Conservation (phyloP, 1,140 invertebrate genomes). For the Drosophila ercepeae region DNA sequence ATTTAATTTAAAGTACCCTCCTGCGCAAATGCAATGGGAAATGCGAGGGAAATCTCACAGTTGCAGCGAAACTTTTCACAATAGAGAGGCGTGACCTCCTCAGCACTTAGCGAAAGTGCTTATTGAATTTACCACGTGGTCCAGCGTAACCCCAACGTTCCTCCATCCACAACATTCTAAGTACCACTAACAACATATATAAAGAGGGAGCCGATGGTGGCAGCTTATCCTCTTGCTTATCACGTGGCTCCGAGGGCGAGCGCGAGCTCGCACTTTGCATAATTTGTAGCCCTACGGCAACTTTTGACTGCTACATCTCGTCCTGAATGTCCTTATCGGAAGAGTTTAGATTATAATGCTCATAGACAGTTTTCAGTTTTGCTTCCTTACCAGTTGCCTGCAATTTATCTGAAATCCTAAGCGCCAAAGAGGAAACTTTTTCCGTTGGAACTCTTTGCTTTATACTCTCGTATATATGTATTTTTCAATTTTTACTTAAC, state of each 20-base stretch:
- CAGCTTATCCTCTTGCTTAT: constrained; percentile 30
- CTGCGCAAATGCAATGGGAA: constrained; percentile 27
- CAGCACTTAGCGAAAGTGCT: constrained; percentile 42
- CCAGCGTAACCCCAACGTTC: neutral
- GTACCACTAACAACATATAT: neutral
- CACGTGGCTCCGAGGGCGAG: constrained; percentile 22
- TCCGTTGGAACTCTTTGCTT: constrained; percentile 3
- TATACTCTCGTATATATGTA: neutral
- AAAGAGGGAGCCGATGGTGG: constrained; percentile 4
- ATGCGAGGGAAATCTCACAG: constrained; percentile 24
- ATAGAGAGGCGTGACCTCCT: constrained; percentile 28
- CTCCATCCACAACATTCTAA: constrained; percentile 13
- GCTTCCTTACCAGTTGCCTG: constrained; percentile 24
- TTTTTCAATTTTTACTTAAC: constrained; percentile 13
- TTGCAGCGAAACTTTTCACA: constrained; percentile 33
- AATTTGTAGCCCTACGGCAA: constrained; percentile 60
- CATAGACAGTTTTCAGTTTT: constrained; percentile 27
- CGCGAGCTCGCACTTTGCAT: constrained; percentile 63
- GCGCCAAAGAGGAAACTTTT: constrained; percentile 44
- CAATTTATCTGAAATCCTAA: constrained; percentile 48
- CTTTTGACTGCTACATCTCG: constrained; percentile 25
- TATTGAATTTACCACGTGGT: constrained; percentile 45
- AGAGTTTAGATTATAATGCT: constrained; percentile 26
- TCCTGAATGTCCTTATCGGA: constrained; percentile 11
- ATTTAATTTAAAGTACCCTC: constrained; percentile 58